A percentile compares a stretch with the other conserved stretches of the same genome.
Evolutionary conservation across 2,113 vertebrate species (phyloP).

Genomic region (Sterrhoptilus dennistouni): DNA sequence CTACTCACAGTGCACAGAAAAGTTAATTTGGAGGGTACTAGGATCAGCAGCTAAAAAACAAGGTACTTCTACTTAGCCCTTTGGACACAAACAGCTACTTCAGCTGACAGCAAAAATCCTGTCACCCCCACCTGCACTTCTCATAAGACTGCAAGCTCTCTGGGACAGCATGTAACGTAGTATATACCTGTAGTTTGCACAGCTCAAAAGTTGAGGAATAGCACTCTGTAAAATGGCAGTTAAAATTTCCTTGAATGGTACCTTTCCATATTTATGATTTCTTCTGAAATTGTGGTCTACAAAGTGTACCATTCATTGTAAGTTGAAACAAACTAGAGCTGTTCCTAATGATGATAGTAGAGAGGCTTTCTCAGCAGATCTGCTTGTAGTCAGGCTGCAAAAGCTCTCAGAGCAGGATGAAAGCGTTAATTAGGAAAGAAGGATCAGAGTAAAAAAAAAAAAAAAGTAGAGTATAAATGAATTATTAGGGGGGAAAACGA

Average conservation of each 20-base stretch:
- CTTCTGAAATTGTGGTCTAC: not conserved
- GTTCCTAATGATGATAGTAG: not conserved
- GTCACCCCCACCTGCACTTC: not conserved
- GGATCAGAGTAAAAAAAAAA: not conserved
- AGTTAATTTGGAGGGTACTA: not conserved
- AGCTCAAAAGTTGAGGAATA: not conserved
- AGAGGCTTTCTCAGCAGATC: not conserved
- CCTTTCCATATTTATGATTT: not conserved
- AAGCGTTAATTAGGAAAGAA: conserved; percentile 28
- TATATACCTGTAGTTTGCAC: not conserved
- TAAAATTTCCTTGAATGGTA: not conserved
- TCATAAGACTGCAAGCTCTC: not conserved
- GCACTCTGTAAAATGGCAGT: not conserved
- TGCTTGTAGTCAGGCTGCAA: not conserved
- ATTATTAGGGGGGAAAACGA: not conserved
- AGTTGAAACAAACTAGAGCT: not conserved
- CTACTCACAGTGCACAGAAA: not conserved
- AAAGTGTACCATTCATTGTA: not conserved
- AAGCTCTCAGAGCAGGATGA: not conserved
- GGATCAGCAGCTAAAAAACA: not conserved
- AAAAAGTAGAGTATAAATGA: not conserved
- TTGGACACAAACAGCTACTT: not conserved
- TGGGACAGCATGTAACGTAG: too few species aligned
- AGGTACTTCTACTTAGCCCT: not conserved
- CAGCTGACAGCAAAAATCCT: not conserved